Base-by-base conservation (phyloP, 2,113 vertebrate species). In the Micromys minutus region DNA sequence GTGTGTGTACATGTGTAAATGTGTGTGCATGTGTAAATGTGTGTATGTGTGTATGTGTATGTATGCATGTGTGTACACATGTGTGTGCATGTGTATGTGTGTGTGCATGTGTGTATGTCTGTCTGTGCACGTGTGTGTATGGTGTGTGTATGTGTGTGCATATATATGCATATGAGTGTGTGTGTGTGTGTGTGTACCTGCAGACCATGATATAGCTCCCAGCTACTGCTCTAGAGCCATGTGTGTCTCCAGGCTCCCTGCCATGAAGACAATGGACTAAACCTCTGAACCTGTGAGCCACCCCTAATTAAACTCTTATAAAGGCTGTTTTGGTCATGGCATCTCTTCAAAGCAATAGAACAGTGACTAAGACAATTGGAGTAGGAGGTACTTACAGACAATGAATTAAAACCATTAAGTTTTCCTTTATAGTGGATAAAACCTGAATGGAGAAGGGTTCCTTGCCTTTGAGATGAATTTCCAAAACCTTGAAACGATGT, bases 381-480 rank as follows among this genome's bases (percentile, higher is more conserved):
- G 15, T 87, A 22, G 75, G 17, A 3, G 0, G 19, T 42, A 15
- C 22, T 94, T 87, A 85, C 12, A 63, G 84, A 57, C 13, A 80
- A 81, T 76, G 55, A 36, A 61, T 34, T 50, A 59, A 52, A 81
- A 88, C 7, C 15, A 85, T 39, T 65, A 89, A 22, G 15, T 75
- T 76, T 96, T 89, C 42, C 91, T 84, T 36, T 79, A 77, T 2
- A 69, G 59, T 61, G 26, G 45, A 83, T 63, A 22, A 90, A 96
- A 86, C 55, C 39, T 80, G 50, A 77, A 95, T 84, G 22, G 47
- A 85, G 45, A 79, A 42, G 21, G 3, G 47, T 50, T 89, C 36
- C 74, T n/a, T 26, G 31, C 45, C 63, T 47, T 94, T 77, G n/a
- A 94, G 36, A 5, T 9, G 50, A 45, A 42, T 92, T 97, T 94